Percentiles rank a stretch among this genome's conserved stretches.
These are phyloP conservation scores for Thomomys bottae DNA, from an alignment of 2,113 vertebrate species.

Conservation along the genomic window DNA sequence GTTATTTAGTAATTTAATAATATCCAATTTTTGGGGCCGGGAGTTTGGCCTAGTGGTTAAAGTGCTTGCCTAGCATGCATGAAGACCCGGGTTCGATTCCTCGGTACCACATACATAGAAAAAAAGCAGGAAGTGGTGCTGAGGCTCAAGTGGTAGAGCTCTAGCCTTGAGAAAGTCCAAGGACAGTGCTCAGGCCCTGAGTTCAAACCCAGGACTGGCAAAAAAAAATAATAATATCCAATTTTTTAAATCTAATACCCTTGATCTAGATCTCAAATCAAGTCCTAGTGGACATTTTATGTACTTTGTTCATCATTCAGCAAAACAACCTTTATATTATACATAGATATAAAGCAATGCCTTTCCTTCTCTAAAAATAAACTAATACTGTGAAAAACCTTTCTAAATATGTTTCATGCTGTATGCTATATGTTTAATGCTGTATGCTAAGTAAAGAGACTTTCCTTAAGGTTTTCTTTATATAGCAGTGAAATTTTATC, in stretches of 20 bases:
- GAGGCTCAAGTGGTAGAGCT: too few relatives aligned
- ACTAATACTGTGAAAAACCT: neutral
- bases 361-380: neutral
- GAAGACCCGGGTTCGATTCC: too few relatives aligned
- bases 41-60: too few relatives aligned
- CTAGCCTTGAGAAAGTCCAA: too few relatives aligned
- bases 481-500: neutral
- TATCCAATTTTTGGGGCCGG: conserved; percentile 54
- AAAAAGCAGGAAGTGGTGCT: too few relatives aligned
- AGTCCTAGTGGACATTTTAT: conserved; percentile 35
- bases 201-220: too few relatives aligned
- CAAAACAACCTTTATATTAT: neutral
- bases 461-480: neutral
- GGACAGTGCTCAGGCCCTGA: too few relatives aligned
- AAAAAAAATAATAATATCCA: conserved; percentile 66
- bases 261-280: conserved; percentile 61
- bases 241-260: conserved; percentile 63
- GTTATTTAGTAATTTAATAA: conserved; percentile 68
- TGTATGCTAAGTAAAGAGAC: neutral
- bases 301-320: conserved; percentile 39
- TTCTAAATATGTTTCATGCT: neutral
- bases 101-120: too few relatives aligned
- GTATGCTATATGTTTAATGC: too few relatives aligned
- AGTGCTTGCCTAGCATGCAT: too few relatives aligned
- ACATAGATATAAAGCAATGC: neutral